Base-by-base conservation (phyloP, 2,113 vertebrate species). In the Xerus inauris region DNA sequence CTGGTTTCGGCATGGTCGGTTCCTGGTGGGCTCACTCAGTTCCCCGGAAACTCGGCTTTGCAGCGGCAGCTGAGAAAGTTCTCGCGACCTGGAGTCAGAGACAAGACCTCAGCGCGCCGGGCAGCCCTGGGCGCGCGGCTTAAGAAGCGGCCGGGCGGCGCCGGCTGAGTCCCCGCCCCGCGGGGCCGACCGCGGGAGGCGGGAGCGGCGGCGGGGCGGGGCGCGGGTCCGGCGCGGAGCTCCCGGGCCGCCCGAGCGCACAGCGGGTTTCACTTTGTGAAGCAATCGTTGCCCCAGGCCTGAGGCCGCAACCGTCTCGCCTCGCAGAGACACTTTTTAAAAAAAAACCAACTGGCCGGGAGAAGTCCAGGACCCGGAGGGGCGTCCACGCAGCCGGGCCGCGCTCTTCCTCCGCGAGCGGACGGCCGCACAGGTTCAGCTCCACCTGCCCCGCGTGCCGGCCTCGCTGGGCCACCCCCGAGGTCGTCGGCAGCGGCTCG, bases 1-100 rank as follows among this genome's bases (percentile, higher is more conserved):
- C 99, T 91, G 99, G 98, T 98, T 99, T 99, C 19, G 99, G 99
- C 99, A 99, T 99, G 71, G 98, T 99, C 81, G 84, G 90, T 98
- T 97, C 89, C 95, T 96, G 96, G 88, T 49, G 80, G 83, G 86
- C 80, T 93, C 95, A 91, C 84, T 87, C 72, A 16, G 30, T 84
- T 51, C 89, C 62, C 86, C n/a, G 75, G 40, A 94, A 97, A 87
- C 80, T 59, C 96, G 71, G 87, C 45, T 84, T 64, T 82, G 80
- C 80, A 49, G 81, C 88, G 62, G 72, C 45, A 0, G 26, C 59
- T 38, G 19, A 81, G 24, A 87, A 45, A 22, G 90, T 76, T 54
- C 84, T 45, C 62, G 93, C 88, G 96, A 97, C 72, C 96, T 84
- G 90, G 3, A 54, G 87, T 42, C 30, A 28, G 51, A 92, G 65